These are phyloP conservation scores for Cebuella pygmaea DNA, from an alignment of 2,797 vertebrate genomes.

Conservation along the genomic window DNA sequence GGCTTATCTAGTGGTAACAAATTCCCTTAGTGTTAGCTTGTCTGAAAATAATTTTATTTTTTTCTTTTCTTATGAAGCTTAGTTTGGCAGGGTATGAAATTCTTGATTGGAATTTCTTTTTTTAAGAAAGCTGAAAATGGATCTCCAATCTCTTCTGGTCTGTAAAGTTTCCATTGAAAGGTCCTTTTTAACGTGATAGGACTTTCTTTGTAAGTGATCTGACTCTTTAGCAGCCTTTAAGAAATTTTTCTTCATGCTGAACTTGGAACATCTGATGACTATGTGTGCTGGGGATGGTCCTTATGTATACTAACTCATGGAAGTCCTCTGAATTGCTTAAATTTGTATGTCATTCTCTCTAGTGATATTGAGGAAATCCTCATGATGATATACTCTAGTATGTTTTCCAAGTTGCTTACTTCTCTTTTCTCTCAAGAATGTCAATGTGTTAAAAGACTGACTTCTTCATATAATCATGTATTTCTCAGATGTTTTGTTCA, in stretches of 20 bases:
- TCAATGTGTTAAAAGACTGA: no score
- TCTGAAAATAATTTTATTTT: neutral
- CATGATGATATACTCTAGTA: no score
- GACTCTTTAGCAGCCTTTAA: neutral
- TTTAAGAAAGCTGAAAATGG: neutral
- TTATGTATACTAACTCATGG: no score
- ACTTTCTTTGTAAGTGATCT: neutral
- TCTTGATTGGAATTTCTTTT: neutral
- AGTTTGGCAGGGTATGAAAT: neutral
- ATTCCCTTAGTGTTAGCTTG: neutral
- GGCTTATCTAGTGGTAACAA: neutral
- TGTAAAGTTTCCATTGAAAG: neutral
- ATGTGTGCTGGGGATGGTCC: no score
- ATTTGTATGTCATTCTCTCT: no score
- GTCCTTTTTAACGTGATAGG: neutral
- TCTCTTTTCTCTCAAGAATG: no score
- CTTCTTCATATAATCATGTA: no score
- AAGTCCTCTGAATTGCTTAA: no score
- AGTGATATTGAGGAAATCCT: no score
- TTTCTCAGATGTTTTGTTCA: no score
- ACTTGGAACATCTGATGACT: no score
- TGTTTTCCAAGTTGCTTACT: no score
- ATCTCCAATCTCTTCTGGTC: neutral
- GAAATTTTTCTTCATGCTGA: neutral
- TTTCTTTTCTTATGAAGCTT: neutral